These are phyloP conservation scores for Melanophora roralis DNA, from an alignment of 2,888 invertebrate species.

Conservation along the genomic window DNA sequence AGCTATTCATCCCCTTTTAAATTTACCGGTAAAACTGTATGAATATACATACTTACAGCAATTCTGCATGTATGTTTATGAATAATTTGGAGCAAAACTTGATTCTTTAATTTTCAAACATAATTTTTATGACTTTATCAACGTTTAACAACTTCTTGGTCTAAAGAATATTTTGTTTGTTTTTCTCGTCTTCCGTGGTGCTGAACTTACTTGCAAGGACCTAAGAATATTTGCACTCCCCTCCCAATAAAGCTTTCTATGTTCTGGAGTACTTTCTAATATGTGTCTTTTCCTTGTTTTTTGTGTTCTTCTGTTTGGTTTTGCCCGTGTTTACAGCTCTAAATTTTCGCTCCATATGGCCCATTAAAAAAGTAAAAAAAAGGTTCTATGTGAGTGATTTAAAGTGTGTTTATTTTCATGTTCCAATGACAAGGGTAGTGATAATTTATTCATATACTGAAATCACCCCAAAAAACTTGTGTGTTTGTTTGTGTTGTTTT, in stretches of 20 bases:
- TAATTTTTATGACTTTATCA: slow-evolving; percentile 41
- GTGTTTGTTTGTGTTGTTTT: not conserved
- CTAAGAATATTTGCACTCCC: slow-evolving; percentile 17
- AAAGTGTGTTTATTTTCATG: slow-evolving; percentile 16
- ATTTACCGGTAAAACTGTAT: not conserved
- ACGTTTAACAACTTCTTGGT: slow-evolving; percentile 12
- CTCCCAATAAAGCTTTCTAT: slow-evolving; percentile 14
- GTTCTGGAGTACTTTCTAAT: slow-evolving; percentile 22
- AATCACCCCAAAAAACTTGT: slow-evolving; percentile 39
- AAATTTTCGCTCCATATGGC: slow-evolving; percentile 52
- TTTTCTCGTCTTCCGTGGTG: not conserved
- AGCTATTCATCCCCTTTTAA: not conserved
- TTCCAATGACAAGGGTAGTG: slow-evolving; percentile 24
- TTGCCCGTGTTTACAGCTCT: slow-evolving; percentile 44
- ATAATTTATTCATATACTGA: slow-evolving; percentile 56
- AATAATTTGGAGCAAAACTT: slow-evolving; percentile 33
- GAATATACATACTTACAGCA: not conserved
- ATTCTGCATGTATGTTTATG: not conserved
- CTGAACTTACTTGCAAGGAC: slow-evolving; percentile 18
- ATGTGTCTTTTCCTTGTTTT: not conserved
- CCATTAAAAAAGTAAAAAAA: slow-evolving; percentile 51
- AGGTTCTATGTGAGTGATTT: slow-evolving; percentile 32
- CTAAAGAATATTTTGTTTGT: slow-evolving; percentile 19
- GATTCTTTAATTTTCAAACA: slow-evolving; percentile 8
- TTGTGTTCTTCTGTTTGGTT: slow-evolving; percentile 10